Evolutionary conservation across 92 coral and sea anemone species (phyloP).

Genomic region (Parazoanthus darwini): DNA sequence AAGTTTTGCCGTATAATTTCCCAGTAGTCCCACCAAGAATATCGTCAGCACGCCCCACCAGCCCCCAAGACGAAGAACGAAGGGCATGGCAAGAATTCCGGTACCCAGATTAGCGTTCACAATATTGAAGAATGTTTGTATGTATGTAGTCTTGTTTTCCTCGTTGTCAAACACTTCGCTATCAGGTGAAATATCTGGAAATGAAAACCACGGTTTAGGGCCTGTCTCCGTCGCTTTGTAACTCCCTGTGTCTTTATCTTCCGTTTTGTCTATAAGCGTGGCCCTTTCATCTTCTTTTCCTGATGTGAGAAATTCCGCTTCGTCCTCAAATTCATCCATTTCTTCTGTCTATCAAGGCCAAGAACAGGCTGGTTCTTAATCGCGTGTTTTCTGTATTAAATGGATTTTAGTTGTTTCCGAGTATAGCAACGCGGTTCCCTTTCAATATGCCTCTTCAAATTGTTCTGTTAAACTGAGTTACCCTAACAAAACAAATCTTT

Average conservation of each 20-base stretch:
- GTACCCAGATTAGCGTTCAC: conserved; percentile 66
- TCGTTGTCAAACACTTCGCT: conserved; percentile 38
- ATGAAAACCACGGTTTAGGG: conserved; percentile 60
- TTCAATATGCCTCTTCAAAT: background rate
- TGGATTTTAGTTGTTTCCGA: background rate
- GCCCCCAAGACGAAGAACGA: conserved; percentile 60
- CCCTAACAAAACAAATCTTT: background rate
- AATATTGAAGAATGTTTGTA: conserved; percentile 64
- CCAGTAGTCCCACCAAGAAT: conserved; percentile 56
- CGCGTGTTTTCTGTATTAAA: background rate
- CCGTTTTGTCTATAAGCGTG: conserved; percentile 21
- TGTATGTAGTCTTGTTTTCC: conserved; percentile 47
- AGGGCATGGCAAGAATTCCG: conserved; percentile 65
- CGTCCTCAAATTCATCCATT: conserved; percentile 44
- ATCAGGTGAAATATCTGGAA: conserved; percentile 46
- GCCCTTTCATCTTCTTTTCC: conserved; percentile 17
- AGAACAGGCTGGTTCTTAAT: background rate
- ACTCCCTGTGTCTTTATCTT: conserved; percentile 8
- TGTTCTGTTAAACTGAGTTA: background rate
- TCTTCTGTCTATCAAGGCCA: background rate
- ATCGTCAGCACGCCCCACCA: conserved; percentile 64
- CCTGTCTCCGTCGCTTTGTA: conserved; percentile 27
- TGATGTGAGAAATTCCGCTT: background rate
- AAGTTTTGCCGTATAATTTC: conserved; percentile 60
- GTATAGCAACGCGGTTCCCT: background rate